phyloP scores from a whole-genome alignment of 2,888 invertebrate genomes.

The Ptychoptera contaminata region DNA sequence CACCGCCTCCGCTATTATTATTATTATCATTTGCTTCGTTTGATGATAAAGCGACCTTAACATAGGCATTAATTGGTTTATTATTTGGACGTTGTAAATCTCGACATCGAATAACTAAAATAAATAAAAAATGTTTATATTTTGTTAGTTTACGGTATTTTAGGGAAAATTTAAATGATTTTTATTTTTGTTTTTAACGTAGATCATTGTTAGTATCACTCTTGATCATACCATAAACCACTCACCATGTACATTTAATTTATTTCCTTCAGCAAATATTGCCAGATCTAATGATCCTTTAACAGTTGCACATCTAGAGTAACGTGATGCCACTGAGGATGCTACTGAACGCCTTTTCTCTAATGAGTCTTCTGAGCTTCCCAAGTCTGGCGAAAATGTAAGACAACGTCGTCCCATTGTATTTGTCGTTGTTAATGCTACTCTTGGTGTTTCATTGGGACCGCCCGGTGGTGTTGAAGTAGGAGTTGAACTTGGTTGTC shows the following conservation, averaged over 20 bases:
- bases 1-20: constrained; percentile 9
- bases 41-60: constrained; percentile 41
- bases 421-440: too few species aligned
- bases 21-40: background rate
- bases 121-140: constrained; percentile 13
- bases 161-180: too few species aligned
- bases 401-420: constrained; percentile 33
- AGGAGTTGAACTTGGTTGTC: constrained; percentile 36
- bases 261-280: constrained; percentile 38
- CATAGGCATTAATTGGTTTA: constrained; percentile 62
- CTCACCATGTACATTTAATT: constrained; percentile 56
- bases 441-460: constrained; percentile 27
- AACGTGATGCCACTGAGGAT: constrained; percentile 26
- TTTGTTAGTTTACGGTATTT: background rate
- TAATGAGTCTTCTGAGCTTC: constrained; percentile 24
- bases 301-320: constrained; percentile 13
- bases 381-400: constrained; percentile 42
- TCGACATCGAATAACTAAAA: constrained; percentile 61
- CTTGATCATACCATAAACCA: constrained; percentile 17
- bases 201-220: background rate
- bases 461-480: constrained; percentile 32
- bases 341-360: constrained; percentile 38
- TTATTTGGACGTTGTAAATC: constrained; percentile 53
- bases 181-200: background rate
- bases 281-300: constrained; percentile 48